Evolutionary conservation across 2,888 invertebrate species (phyloP).

Genomic region (Drosophila lutescens): DNA sequence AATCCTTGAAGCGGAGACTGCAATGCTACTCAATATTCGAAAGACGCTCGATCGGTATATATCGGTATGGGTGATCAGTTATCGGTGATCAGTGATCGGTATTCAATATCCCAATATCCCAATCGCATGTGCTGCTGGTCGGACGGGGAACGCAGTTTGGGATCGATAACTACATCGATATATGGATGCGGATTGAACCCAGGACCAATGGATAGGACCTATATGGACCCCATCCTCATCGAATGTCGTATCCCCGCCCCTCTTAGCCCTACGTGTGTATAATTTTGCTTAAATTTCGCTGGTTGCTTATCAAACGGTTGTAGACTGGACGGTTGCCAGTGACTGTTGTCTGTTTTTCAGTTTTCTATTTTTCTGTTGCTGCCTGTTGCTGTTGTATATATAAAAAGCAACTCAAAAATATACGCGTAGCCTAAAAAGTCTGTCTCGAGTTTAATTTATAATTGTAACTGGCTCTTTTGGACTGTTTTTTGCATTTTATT

Average conservation of each 20-base stretch:
- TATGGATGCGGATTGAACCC: too few species aligned
- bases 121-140: slow-evolving; percentile 15
- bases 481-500: slow-evolving; percentile 45
- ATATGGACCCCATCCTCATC: neutral
- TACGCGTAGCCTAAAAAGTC: slow-evolving; percentile 48
- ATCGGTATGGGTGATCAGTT: neutral
- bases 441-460: slow-evolving; percentile 18
- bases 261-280: slow-evolving; percentile 22
- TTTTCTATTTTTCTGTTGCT: too few species aligned
- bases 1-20: slow-evolving; percentile 43
- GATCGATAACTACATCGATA: neutral
- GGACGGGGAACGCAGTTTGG: slow-evolving; percentile 9
- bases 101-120: neutral
- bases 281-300: slow-evolving; percentile 36
- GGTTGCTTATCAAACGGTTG: slow-evolving; percentile 66
- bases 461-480: slow-evolving; percentile 54
- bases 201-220: too few species aligned
- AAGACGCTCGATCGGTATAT: slow-evolving; percentile 8
- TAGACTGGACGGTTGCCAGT: slow-evolving; percentile 82
- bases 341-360: slow-evolving; percentile 55
- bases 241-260: neutral
- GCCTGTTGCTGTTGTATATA: slow-evolving; percentile 55
- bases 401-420: slow-evolving; percentile 78
- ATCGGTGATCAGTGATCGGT: neutral
- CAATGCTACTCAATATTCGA: slow-evolving; percentile 25